Conservation (phyloP, 2,888 invertebrate genomes). For the Malthinus seriepunctatus region DNA sequence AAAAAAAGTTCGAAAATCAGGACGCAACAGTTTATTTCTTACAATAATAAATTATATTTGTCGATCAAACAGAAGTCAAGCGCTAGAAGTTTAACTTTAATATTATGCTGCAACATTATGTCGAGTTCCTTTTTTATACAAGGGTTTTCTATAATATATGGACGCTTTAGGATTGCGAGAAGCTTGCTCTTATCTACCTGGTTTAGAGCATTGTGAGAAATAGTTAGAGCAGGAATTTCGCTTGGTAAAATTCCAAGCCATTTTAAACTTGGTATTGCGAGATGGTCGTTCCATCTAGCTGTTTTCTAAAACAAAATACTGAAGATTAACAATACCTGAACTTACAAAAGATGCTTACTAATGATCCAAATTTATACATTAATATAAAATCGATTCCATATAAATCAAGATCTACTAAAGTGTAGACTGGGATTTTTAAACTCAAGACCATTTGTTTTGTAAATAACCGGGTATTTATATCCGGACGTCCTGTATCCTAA, state of each 20-base stretch:
- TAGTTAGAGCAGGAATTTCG: slow-evolving; percentile 66
- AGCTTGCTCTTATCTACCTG: slow-evolving; percentile 66
- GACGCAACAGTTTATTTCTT: no score
- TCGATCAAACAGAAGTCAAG: no score
- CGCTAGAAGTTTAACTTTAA: slow-evolving; percentile 81
- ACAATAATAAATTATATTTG: no score
- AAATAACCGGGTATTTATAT: slow-evolving; percentile 81
- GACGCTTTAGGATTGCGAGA: slow-evolving; percentile 60
- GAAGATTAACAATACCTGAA: background rate
- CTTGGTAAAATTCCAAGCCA: slow-evolving; percentile 83
- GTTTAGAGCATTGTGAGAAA: slow-evolving; percentile 61
- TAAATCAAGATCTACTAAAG: slow-evolving; percentile 90
- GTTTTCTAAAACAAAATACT: slow-evolving; percentile 53
- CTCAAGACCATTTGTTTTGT: slow-evolving; percentile 67
- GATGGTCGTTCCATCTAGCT: slow-evolving; percentile 64
- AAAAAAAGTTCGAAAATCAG: no score
- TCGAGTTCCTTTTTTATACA: slow-evolving; percentile 61
- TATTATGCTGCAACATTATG: slow-evolving; percentile 57
- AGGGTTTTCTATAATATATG: slow-evolving; percentile 52
- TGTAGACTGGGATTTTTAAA: slow-evolving; percentile 72
- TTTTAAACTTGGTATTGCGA: slow-evolving; percentile 71
- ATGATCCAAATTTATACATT: slow-evolving; percentile 82
- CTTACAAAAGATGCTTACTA: slow-evolving; percentile 56
- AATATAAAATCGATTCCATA: slow-evolving; percentile 91
- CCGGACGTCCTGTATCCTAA: slow-evolving; percentile 94